These are phyloP conservation scores for Bruchidius siliquastri DNA, from an alignment of 2,888 invertebrate genomes.

Conservation along the genomic window DNA sequence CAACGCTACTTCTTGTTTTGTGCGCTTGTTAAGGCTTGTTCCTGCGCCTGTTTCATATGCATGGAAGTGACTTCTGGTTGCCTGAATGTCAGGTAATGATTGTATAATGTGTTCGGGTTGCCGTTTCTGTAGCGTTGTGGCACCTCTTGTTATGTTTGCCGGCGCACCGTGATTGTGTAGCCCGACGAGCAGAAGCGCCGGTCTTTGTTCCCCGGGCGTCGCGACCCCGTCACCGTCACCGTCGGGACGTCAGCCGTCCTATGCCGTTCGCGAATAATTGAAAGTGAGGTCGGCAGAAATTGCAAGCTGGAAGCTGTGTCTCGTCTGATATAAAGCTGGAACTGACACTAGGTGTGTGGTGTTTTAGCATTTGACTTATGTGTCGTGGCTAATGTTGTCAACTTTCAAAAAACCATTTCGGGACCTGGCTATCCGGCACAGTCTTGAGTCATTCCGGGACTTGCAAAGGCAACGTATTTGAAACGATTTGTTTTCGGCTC, in stretches of 20 bases:
- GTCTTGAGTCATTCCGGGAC: no score
- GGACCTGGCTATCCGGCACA: no score
- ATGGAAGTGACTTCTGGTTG: neutral
- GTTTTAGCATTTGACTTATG: no score
- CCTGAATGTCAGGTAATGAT: neutral
- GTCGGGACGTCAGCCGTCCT: neutral
- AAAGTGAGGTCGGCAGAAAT: neutral
- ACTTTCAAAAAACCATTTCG: no score
- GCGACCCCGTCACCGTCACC: neutral
- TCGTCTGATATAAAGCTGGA: neutral
- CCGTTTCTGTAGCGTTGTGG: neutral
- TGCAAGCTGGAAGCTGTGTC: neutral
- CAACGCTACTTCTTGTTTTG: no score
- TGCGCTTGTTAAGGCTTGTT: no score
- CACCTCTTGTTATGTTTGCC: neutral
- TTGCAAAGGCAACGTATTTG: no score
- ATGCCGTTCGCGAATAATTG: neutral
- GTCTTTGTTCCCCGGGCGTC: neutral
- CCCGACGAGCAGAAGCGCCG: neutral
- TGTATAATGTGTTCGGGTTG: neutral
- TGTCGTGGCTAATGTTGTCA: no score
- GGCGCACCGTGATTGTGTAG: neutral
- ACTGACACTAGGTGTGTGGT: no score
- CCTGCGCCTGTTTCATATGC: no score
- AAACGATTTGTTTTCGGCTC: no score